Conservation (phyloP, 1,140 invertebrate species). For the Ladona fulva region DNA sequence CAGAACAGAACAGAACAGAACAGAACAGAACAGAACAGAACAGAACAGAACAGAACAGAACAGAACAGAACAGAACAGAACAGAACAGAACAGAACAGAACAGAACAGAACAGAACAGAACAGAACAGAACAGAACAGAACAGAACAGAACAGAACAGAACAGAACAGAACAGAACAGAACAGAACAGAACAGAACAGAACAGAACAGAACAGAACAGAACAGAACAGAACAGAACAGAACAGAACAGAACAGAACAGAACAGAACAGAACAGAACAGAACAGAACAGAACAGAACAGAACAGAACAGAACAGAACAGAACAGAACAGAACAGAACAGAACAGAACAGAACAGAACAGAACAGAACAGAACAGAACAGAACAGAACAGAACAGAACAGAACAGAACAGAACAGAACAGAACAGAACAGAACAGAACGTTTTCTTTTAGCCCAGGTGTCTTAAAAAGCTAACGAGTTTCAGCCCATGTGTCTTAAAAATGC, state of each 20-base stretch:
- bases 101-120: constrained; percentile 23
- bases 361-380: constrained; percentile 24
- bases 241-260: constrained; percentile 23
- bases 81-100: constrained; percentile 22
- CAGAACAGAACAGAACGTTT: constrained; percentile 18
- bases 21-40: constrained; percentile 24
- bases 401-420: constrained; percentile 22
- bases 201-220: constrained; percentile 23
- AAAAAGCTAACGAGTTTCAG: too few species aligned
- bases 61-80: constrained; percentile 23
- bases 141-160: constrained; percentile 22
- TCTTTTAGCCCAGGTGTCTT: too few species aligned
- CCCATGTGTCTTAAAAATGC: too few species aligned
- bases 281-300: constrained; percentile 20
- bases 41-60: constrained; percentile 23
- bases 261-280: constrained; percentile 23
- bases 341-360: constrained; percentile 24
- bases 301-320: constrained; percentile 23
- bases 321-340: constrained; percentile 25
- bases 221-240: constrained; percentile 22
- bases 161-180: constrained; percentile 23
- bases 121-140: constrained; percentile 23
- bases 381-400: constrained; percentile 24
- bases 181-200: constrained; percentile 23
- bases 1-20: constrained; percentile 22